Evolutionary conservation across 2,888 invertebrate species (phyloP).

Genomic region (Neocrepidodera transversa): DNA sequence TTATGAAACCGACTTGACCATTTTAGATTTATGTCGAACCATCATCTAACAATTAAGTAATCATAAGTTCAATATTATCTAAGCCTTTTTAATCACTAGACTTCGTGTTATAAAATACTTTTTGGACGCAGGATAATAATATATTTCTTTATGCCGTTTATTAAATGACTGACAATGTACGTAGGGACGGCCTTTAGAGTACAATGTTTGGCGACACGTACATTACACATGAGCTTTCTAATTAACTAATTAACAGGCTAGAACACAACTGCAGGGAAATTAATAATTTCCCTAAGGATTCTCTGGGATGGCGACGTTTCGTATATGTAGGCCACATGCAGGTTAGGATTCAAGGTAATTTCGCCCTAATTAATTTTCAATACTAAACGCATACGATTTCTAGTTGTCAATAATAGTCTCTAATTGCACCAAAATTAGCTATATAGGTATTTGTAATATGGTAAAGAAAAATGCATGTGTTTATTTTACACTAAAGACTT

Average conservation of each 20-base stretch:
- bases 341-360: not conserved
- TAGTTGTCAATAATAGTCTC: not conserved
- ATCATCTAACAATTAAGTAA: too few relatives aligned
- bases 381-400: not conserved
- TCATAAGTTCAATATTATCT: too few relatives aligned
- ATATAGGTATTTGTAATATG: too few relatives aligned
- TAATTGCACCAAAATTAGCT: not conserved
- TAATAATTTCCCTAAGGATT: conserved; percentile 17
- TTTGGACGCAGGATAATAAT: too few relatives aligned
- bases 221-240: conserved; percentile 15
- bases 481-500: too few relatives aligned
- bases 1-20: conserved; percentile 10
- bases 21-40: too few relatives aligned
- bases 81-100: too few relatives aligned
- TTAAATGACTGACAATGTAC: not conserved
- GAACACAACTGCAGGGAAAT: conserved; percentile 16
- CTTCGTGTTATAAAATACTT: too few relatives aligned
- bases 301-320: not conserved
- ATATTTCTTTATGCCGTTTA: too few relatives aligned
- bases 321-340: conserved; percentile 9
- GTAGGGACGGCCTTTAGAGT: too few relatives aligned
- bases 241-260: conserved; percentile 19
- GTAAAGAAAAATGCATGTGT: too few relatives aligned
- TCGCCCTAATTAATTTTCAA: not conserved
- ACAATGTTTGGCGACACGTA: conserved; percentile 15